A percentile compares a stretch with the other conserved stretches of the same genome.
Evolutionary conservation across 2,888 invertebrate genomes (phyloP).

Genomic region (Ellobium chinense): DNA sequence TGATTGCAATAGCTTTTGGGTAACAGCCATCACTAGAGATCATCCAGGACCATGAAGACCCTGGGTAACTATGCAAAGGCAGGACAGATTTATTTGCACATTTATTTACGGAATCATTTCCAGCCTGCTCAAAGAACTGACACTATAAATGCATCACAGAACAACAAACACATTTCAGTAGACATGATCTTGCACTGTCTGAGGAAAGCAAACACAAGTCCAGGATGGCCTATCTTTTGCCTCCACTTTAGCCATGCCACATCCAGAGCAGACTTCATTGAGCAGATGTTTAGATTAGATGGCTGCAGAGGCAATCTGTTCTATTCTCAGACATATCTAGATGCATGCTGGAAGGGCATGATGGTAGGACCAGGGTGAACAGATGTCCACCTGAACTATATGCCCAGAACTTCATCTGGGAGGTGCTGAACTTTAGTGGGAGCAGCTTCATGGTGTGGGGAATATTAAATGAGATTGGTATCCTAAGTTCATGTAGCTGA

Average conservation of each 20-base stretch:
- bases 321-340: background rate
- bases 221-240: background rate
- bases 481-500: too few relatives aligned
- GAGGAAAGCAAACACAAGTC: background rate
- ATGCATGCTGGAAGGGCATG: background rate
- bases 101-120: background rate
- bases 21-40: background rate
- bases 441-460: background rate
- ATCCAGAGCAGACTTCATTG: conserved; percentile 2
- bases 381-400: background rate
- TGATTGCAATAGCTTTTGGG: too few relatives aligned
- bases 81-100: background rate
- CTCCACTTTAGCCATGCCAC: conserved; percentile 7
- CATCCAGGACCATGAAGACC: background rate
- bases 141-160: background rate
- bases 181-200: background rate
- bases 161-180: background rate
- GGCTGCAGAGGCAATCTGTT: background rate
- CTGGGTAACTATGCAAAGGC: background rate
- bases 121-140: background rate
- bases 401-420: background rate
- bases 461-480: background rate
- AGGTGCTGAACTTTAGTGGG: background rate
- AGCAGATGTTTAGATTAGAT: background rate
- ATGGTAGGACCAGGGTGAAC: background rate